A percentile compares a stretch with the other conserved stretches of the same genome.
phyloP scores from a whole-genome alignment of 2,113 vertebrate genomes.

The Mus spicilegus region DNA sequence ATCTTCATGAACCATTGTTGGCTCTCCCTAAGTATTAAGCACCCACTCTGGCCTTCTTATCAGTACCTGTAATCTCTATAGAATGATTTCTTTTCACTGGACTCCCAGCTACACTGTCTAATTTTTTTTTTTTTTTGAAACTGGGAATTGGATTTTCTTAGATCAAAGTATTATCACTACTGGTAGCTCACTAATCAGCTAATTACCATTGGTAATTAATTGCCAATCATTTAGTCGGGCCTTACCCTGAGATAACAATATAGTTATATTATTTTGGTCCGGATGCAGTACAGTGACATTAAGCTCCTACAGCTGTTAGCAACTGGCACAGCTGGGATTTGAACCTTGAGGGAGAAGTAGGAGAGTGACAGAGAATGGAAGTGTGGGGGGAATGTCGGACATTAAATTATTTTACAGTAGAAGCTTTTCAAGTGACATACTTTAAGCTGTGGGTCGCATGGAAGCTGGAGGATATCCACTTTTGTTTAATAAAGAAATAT shows the following conservation, averaged over 20 bases:
- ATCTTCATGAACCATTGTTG: constrained; percentile 70
- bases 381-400: constrained; percentile 54
- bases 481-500: constrained; percentile 88
- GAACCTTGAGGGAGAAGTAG: constrained; percentile 1
- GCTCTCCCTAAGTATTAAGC: constrained; percentile 61
- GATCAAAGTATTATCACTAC: constrained; percentile 21
- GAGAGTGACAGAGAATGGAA: neutral
- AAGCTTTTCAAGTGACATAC: constrained; percentile 78
- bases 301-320: neutral
- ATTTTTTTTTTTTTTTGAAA: neutral
- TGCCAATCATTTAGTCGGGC: constrained; percentile 26
- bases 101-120: constrained; percentile 28
- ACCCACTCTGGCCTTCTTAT: constrained; percentile 10
- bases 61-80: constrained; percentile 26
- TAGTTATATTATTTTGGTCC: neutral
- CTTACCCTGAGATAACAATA: constrained; percentile 19
- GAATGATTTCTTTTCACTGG: constrained; percentile 41
- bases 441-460: constrained; percentile 81
- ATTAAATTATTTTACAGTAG: constrained; percentile 81
- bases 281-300: neutral
- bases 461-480: constrained; percentile 74
- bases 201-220: constrained; percentile 45
- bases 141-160: constrained; percentile 38
- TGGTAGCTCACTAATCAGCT: constrained; percentile 35
- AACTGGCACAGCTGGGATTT: neutral